Evolutionary conservation across 2,113 vertebrate species (phyloP).

Genomic region (Dicaeum eximium): DNA sequence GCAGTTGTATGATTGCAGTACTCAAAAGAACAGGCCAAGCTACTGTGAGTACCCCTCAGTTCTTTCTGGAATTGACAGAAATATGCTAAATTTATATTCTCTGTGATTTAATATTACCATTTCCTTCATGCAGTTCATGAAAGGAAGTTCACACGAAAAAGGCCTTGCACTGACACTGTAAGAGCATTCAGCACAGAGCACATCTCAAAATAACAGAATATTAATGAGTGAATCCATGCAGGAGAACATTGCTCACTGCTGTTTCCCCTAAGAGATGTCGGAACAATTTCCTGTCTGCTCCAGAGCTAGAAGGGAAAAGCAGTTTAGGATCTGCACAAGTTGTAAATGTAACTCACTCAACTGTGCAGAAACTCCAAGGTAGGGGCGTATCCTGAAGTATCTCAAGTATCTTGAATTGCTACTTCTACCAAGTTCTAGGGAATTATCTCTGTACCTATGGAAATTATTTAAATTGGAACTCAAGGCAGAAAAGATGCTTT

Average conservation of each 20-base stretch:
- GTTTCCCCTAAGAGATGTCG: neutral
- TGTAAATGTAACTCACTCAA: neutral
- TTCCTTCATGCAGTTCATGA: neutral
- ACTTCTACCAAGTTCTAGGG: neutral
- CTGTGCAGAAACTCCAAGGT: neutral
- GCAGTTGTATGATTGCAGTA: neutral
- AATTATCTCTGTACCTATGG: neutral
- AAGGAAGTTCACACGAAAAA: neutral
- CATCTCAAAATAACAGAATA: neutral
- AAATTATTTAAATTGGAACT: neutral
- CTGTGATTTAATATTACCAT: neutral
- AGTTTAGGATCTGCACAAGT: neutral
- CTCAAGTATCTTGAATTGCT: neutral
- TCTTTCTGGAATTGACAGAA: neutral
- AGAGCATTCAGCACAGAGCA: neutral
- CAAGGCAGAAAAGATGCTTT: neutral
- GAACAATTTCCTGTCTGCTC: neutral
- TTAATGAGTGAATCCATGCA: neutral
- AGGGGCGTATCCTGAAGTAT: no score
- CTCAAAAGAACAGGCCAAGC: neutral
- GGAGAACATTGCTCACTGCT: neutral
- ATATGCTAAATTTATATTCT: neutral
- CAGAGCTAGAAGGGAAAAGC: neutral
- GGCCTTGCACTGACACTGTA: neutral
- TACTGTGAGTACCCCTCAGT: neutral